Percentiles rank a stretch among this genome's conserved stretches.
Conservation (phyloP, 1,140 invertebrate genomes). For the Bombyx mori region DNA sequence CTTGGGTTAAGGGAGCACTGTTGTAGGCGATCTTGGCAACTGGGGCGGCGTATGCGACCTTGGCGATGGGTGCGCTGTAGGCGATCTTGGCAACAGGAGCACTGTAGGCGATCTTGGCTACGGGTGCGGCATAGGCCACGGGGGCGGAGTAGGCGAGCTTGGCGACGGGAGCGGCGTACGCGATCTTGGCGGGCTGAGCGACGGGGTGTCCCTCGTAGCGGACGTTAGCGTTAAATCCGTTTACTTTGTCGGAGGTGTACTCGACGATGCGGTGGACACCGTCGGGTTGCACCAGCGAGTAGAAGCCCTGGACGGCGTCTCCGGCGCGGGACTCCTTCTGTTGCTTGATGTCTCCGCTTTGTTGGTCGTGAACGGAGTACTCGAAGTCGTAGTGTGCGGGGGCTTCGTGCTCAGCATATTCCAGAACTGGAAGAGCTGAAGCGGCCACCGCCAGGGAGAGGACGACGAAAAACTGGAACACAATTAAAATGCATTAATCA, state of each 20-base stretch:
- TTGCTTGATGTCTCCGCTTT: conserved; percentile 64
- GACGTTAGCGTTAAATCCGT: conserved; percentile 47
- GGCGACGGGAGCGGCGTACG: conserved; percentile 16
- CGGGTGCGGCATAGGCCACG: conserved; percentile 26
- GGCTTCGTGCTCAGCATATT: conserved; percentile 60
- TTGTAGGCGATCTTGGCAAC: conserved; percentile 28
- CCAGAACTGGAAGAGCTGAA: conserved; percentile 33
- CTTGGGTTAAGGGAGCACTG: conserved; percentile 33
- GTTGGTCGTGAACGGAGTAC: conserved; percentile 77
- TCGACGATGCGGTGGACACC: conserved; percentile 74
- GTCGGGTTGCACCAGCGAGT: conserved; percentile 73
- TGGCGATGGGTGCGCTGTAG: conserved; percentile 24
- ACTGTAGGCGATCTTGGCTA: conserved; percentile 14
- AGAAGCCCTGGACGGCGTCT: conserved; percentile 75
- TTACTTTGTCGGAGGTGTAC: conserved; percentile 64
- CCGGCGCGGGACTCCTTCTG: conserved; percentile 65
- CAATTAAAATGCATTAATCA: too few relatives aligned
- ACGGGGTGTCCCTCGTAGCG: conserved; percentile 39
- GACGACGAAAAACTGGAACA: conserved; percentile 39
- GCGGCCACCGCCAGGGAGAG: conserved; percentile 39
- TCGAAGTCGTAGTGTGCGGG: conserved; percentile 77
- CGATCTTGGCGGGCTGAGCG: conserved; percentile 16
- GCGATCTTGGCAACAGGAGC: conserved; percentile 15
- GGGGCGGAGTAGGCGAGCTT: conserved; percentile 24
- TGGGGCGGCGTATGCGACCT: conserved; percentile 26